Evolutionary conservation across 2,797 vertebrate species (phyloP).

Genomic region (Phrynocephalus forsythii): DNA sequence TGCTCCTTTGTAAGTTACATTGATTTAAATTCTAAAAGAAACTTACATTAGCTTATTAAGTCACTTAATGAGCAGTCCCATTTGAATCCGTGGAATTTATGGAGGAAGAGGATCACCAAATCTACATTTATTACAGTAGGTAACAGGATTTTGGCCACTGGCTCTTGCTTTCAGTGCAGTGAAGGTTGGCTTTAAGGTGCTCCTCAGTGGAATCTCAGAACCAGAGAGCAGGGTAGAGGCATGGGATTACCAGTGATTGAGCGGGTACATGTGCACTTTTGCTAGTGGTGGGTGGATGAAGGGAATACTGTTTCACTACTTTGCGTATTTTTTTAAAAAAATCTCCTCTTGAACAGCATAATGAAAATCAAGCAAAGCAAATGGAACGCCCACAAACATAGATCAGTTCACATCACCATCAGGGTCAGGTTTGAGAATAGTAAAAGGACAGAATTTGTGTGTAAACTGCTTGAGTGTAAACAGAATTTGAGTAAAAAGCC

Average conservation of each 20-base stretch:
- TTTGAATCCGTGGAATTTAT: too few relatives aligned
- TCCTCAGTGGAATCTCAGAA: not conserved
- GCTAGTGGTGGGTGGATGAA: too few relatives aligned
- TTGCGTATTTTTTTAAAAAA: not conserved
- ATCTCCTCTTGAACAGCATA: not conserved
- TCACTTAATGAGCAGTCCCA: too few relatives aligned
- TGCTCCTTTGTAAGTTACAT: too few relatives aligned
- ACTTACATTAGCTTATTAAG: too few relatives aligned
- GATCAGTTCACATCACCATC: not conserved
- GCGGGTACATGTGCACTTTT: not conserved
- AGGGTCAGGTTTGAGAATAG: not conserved
- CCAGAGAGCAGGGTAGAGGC: not conserved
- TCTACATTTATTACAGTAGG: too few relatives aligned
- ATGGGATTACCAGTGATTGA: not conserved
- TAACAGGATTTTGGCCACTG: too few relatives aligned
- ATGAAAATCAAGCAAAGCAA: constrained; percentile 6
- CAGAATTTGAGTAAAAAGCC: too few relatives aligned
- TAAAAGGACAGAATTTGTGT: constrained; percentile 26
- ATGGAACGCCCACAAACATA: not conserved
- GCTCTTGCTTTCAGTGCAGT: not conserved
- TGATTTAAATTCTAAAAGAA: too few relatives aligned
- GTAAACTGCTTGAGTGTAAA: too few relatives aligned
- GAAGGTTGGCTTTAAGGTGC: not conserved
- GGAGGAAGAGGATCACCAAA: too few relatives aligned
- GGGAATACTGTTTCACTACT: not conserved